A percentile compares a stretch with the other conserved stretches of the same genome.
These are phyloP conservation scores for Melitaea cinxia DNA, from an alignment of 1,140 invertebrate species.

Conservation along the genomic window DNA sequence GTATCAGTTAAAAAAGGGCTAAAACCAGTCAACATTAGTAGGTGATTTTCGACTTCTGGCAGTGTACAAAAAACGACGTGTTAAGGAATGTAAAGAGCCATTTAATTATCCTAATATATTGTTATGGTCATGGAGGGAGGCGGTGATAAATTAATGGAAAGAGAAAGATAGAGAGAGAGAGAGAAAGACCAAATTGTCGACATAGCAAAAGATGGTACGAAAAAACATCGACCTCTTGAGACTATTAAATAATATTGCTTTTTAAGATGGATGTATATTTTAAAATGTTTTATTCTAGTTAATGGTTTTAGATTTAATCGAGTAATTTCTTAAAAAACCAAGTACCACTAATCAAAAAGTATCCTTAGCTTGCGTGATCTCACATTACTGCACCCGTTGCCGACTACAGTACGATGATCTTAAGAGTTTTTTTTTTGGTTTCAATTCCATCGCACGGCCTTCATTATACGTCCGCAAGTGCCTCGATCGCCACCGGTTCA, in stretches of 20 bases:
- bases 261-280: not conserved
- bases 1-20: slow-evolving; percentile 70
- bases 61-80: slow-evolving; percentile 79
- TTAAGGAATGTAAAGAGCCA: slow-evolving; percentile 81
- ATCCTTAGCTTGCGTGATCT: slow-evolving; percentile 38
- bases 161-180: slow-evolving; percentile 10
- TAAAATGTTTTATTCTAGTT: not conserved
- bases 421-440: slow-evolving; percentile 70
- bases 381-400: slow-evolving; percentile 56
- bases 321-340: not conserved
- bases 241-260: not conserved
- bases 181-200: slow-evolving; percentile 29
- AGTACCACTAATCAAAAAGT: slow-evolving; percentile 1
- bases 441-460: slow-evolving; percentile 70
- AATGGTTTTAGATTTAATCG: not conserved
- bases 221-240: not conserved
- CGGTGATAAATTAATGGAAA: slow-evolving; percentile 52
- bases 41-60: slow-evolving; percentile 75
- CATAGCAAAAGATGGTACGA: slow-evolving; percentile 54
- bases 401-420: slow-evolving; percentile 68
- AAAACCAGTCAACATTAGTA: slow-evolving; percentile 79
- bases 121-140: slow-evolving; percentile 67
- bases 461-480: slow-evolving; percentile 74
- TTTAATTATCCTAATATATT: slow-evolving; percentile 82
- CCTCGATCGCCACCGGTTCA: slow-evolving; percentile 67